Conservation (phyloP, 2,797 vertebrate species). For the Rachycentron canadum region DNA sequence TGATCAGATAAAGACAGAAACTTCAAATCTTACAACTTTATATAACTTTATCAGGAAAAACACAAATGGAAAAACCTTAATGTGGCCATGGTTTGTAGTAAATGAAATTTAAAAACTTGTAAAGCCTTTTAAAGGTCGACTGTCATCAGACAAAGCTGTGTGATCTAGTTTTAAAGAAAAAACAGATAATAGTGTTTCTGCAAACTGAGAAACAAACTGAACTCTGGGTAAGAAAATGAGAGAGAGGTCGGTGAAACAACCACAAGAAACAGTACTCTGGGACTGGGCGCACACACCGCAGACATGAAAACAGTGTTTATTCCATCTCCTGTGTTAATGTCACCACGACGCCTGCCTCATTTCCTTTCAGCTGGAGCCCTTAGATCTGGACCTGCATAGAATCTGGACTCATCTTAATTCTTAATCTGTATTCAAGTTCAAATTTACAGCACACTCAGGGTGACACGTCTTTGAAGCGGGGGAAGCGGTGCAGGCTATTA, state of each 20-base stretch:
- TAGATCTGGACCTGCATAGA: slow-evolving; percentile 41
- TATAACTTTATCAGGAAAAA: too few relatives aligned
- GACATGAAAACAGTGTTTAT: slow-evolving; percentile 26
- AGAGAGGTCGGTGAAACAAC: slow-evolving; percentile 8
- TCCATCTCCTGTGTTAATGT: slow-evolving; percentile 34
- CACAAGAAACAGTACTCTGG: slow-evolving; percentile 11
- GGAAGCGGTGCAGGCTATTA: slow-evolving; percentile 29
- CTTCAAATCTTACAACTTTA: too few relatives aligned
- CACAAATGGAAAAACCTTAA: too few relatives aligned
- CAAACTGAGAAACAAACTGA: slow-evolving; percentile 20
- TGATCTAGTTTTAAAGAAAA: neutral
- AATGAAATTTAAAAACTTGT: too few relatives aligned
- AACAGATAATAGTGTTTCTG: too few relatives aligned
- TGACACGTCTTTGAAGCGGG: slow-evolving; percentile 7
- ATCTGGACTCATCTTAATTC: slow-evolving; percentile 36
- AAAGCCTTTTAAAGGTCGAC: neutral
- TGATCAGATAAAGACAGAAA: too few relatives aligned
- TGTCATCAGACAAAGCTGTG: neutral
- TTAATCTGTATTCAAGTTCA: slow-evolving; percentile 35
- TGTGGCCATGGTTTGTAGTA: too few relatives aligned
- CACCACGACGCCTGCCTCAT: slow-evolving; percentile 5
- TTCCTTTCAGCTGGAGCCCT: slow-evolving; percentile 35
- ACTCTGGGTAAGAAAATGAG: slow-evolving; percentile 6
- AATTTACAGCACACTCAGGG: slow-evolving; percentile 31
- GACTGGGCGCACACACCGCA: slow-evolving; percentile 27